These are phyloP conservation scores for Hyposoter didymator DNA, from an alignment of 2,888 invertebrate genomes.

Conservation along the genomic window DNA sequence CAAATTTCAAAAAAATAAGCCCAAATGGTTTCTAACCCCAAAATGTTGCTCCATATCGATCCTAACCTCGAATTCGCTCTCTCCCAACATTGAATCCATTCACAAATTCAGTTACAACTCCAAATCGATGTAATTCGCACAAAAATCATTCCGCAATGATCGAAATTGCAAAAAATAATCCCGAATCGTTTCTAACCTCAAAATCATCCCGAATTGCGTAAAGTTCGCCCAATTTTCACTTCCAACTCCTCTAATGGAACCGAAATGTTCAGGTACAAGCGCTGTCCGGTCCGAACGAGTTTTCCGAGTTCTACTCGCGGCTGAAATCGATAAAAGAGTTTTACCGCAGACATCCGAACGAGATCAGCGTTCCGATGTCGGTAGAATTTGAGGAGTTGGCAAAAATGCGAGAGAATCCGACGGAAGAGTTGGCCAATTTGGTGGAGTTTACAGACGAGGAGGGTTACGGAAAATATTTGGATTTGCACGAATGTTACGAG, in stretches of 20 bases:
- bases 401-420: conserved; percentile 94
- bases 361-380: conserved; percentile 98
- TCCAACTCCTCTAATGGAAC: background rate
- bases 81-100: background rate
- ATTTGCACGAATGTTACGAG: conserved; percentile 98
- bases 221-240: background rate
- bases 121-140: no score
- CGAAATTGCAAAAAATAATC: background rate
- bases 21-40: background rate
- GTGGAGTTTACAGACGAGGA: conserved; percentile 99
- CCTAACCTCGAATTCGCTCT: background rate
- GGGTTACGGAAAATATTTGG: conserved; percentile 99
- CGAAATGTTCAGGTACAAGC: conserved; percentile 85
- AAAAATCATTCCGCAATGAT: no score
- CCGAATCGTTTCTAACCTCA: background rate
- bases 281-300: conserved; percentile 98
- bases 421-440: conserved; percentile 93
- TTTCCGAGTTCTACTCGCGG: conserved; percentile 97
- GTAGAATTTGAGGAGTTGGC: conserved; percentile 98
- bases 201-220: background rate
- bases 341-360: conserved; percentile 97
- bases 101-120: background rate
- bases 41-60: background rate
- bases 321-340: conserved; percentile 98
- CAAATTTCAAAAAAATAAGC: background rate